Conservation (phyloP, 1,140 invertebrate species). For the Globodera rostochiensis region DNA sequence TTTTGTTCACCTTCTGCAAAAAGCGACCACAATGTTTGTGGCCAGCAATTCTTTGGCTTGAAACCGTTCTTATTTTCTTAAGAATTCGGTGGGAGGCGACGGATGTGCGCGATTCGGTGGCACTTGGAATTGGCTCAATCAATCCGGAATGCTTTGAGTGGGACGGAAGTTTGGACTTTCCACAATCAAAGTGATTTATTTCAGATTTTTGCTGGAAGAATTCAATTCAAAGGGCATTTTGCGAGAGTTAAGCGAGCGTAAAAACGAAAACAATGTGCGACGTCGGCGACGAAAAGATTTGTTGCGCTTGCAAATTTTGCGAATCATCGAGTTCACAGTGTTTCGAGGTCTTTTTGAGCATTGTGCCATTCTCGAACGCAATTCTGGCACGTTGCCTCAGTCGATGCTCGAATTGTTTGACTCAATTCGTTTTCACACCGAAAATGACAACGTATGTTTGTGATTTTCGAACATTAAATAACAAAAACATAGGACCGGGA, state of each 20-base stretch:
- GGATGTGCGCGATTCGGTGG: slow-evolving; percentile 88
- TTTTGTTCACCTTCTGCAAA: slow-evolving; percentile 46
- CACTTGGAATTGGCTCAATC: slow-evolving; percentile 87
- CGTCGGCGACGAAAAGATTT: slow-evolving; percentile 82
- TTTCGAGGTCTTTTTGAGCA: slow-evolving; percentile 69
- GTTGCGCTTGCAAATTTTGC: slow-evolving; percentile 77
- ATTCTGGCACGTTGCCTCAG: slow-evolving; percentile 79
- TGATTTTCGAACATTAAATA: slow-evolving; percentile 66
- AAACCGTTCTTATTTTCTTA: slow-evolving; percentile 16
- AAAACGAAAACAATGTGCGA: slow-evolving; percentile 91
- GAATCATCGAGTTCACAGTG: slow-evolving; percentile 66
- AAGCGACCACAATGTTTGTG: slow-evolving; percentile 21
- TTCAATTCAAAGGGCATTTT: slow-evolving; percentile 77
- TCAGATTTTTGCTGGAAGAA: slow-evolving; percentile 93
- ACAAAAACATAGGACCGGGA: slow-evolving; percentile 66
- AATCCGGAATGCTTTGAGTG: slow-evolving; percentile 89
- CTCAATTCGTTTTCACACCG: slow-evolving; percentile 84
- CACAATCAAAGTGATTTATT: slow-evolving; percentile 17
- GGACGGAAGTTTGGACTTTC: slow-evolving; percentile 44
- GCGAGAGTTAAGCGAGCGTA: slow-evolving; percentile 92
- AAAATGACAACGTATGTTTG: slow-evolving; percentile 75
- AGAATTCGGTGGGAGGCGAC: slow-evolving; percentile 77
- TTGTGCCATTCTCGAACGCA: slow-evolving; percentile 79
- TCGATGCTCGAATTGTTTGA: slow-evolving; percentile 92
- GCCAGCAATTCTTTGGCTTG: neutral